Conservation (phyloP, 2,888 invertebrate species). For the Rhopalosiphum nymphaeae region DNA sequence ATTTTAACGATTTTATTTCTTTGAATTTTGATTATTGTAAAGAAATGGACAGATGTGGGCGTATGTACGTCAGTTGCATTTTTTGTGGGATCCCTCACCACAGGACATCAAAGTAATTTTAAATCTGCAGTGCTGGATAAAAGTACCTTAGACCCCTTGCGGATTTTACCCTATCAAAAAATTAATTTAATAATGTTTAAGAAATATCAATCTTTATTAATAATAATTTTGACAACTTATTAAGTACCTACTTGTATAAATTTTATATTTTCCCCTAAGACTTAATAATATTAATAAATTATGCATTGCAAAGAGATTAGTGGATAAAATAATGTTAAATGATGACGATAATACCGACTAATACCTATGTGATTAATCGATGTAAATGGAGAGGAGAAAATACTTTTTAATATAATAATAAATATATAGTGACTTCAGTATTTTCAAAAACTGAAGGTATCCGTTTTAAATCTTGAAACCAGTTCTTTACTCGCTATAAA, state of each 20-base stretch:
- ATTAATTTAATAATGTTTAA: not conserved
- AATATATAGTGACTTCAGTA: not conserved
- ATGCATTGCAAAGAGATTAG: not conserved
- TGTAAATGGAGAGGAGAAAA: constrained; percentile 28
- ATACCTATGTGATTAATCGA: constrained; percentile 38
- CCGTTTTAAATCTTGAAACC: constrained; percentile 51
- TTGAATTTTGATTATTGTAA: constrained; percentile 17
- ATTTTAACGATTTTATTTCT: constrained; percentile 40
- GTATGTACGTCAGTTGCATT: constrained; percentile 24
- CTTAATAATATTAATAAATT: constrained; percentile 32
- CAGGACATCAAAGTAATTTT: constrained; percentile 49
- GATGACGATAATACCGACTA: constrained; percentile 16
- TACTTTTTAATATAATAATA: constrained; percentile 22
- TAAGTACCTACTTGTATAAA: not conserved
- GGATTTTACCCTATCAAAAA: constrained; percentile 1
- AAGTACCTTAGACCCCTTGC: constrained; percentile 28
- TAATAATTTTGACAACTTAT: constrained; percentile 24
- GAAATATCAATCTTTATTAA: not conserved
- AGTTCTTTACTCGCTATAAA: constrained; percentile 37
- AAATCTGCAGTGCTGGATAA: not conserved
- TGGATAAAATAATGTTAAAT: constrained; percentile 21
- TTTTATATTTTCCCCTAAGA: constrained; percentile 2
- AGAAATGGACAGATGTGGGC: constrained; percentile 23
- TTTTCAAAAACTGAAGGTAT: constrained; percentile 60
- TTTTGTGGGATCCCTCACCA: constrained; percentile 55